phyloP scores from a whole-genome alignment of 2,797 vertebrate genomes.

The Dromococcyx pavoninus region DNA sequence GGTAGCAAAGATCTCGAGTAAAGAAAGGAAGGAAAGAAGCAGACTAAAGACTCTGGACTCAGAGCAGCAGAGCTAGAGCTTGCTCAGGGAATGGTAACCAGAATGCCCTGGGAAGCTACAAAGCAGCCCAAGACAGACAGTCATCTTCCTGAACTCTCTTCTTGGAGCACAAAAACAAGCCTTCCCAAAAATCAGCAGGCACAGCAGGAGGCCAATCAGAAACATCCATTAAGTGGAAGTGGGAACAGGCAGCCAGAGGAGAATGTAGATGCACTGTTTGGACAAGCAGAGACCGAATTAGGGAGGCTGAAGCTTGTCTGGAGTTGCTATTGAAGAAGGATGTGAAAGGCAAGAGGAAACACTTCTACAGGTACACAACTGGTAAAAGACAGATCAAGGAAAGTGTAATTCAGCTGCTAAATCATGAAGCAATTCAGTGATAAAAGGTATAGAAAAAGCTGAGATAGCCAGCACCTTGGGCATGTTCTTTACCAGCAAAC shows the following conservation, averaged over 20 bases:
- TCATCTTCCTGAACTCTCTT: not conserved
- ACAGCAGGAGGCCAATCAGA: not conserved
- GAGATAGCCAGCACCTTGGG: not conserved
- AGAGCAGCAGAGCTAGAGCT: not conserved
- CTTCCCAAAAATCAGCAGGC: not conserved
- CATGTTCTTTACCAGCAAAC: not conserved
- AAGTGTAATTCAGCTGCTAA: not conserved
- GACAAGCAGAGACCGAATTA: not conserved
- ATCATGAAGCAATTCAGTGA: not conserved
- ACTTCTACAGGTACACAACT: not conserved
- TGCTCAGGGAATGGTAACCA: not conserved
- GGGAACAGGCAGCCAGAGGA: not conserved
- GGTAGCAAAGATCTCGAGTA: not conserved
- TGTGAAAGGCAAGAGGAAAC: not conserved
- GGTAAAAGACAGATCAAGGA: not conserved
- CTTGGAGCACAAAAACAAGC: not conserved
- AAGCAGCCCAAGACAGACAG: not conserved
- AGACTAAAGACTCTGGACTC: not conserved
- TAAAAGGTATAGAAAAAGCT: not conserved
- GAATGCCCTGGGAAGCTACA: not conserved
- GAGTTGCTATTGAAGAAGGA: not conserved
- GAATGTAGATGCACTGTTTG: not conserved
- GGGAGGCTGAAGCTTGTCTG: not conserved
- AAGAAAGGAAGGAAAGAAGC: not conserved
- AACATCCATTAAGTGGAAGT: not conserved